Base-by-base conservation (phyloP, 2,113 vertebrate genomes). In the Serilophus lunatus region DNA sequence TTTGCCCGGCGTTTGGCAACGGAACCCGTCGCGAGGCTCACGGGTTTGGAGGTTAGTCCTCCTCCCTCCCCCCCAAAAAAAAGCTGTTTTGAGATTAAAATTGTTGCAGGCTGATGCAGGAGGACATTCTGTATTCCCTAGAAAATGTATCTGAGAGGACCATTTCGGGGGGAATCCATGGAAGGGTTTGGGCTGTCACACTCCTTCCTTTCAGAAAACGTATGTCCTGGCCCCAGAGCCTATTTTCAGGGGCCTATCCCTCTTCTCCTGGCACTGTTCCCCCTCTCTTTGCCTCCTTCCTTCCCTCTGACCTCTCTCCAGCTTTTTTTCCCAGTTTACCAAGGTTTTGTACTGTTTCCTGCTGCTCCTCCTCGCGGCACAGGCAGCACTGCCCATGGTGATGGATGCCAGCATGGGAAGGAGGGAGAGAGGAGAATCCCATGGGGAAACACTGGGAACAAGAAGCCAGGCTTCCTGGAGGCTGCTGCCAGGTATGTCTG, bases 341-440 rank as follows among this genome's bases (percentile, higher is more conserved):
- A 36, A 50, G 49, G 31, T 42, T 76, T 72, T 64, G 25, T 47
- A 26, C 23, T 6, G 47, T 28, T 57, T 66, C 60, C 42, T 11
- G 42, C 66, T 49, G 51, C 36, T 82, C 26, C 36, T 82, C 26
- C 54, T 78, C 2, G 1, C 54, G 12, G 60, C 13, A 23, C 0
- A 0, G 71, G 63, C 64, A 31, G 51, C 3, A 4, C 57, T 83
- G 61, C 69, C 53, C 25, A 0, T 9, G 33, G 44, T 0, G 3
- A 61, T 2, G 65, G 53, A 72, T 0, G 4, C 31, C 2, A 3
- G 23, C 29, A 38, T 0, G 0, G 54, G 54, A 69, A 84, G 53
- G 59, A 77, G 22, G 44, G 36, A 53, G 40, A 82, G 57, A 71
- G 33, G 14, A 16, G 10, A 90, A 84, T 87, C 74, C 69, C 2